Evolutionary conservation across 2,113 vertebrate genomes (phyloP), one percentile per base, ranked within the genome.

Genomic region (Nesogale talazaci): DNA sequence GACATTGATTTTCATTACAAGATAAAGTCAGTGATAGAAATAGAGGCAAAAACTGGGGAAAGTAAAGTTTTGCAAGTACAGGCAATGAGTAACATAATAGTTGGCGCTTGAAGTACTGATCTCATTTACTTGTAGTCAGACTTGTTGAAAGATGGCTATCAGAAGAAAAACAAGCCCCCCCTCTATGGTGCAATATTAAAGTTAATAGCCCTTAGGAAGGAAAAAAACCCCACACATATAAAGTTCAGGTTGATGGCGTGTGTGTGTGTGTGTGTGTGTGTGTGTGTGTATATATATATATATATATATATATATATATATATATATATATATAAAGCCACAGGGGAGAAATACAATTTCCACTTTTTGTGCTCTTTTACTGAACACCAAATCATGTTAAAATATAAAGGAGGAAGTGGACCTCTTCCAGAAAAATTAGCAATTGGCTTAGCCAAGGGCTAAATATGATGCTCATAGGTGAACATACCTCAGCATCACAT

Each of bases 161-260:
- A 94, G 87, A 97, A 96, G n/a, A 40, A 38, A 96, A 97, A 95
- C 88, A 96, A 88, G 96, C 0, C 77, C 78, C 78, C 94, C 19
- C 94, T 97, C 70, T 90, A 12, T 89, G 86, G 61, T 90, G 88
- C 84, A 89, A 61, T 89, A 36, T 95, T 90, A 76, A 81, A 77
- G 81, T 27, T 34, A 92, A 94, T 86, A 96, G 65, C 92, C 93
- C 14, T 88, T 67, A 52, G 89, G 70, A 90, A 76, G 89, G 91
- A 69, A 79, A 79, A 36, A 46, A 31, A 61, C 12, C 63, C 63
- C 59, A 65, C 23, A 65, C 20, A 22, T 57, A 88, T 80, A 56
- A 91, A 93, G 81, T 96, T 94, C 92, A 96, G 74, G 59, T 88
- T 95, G 75, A 92, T 83, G 27, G 76, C 76, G 38, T 86, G 74